Percentiles rank a stretch among this genome's conserved stretches.
phyloP scores from a whole-genome alignment of 2,113 vertebrate genomes.

The Paralichthys olivaceus region DNA sequence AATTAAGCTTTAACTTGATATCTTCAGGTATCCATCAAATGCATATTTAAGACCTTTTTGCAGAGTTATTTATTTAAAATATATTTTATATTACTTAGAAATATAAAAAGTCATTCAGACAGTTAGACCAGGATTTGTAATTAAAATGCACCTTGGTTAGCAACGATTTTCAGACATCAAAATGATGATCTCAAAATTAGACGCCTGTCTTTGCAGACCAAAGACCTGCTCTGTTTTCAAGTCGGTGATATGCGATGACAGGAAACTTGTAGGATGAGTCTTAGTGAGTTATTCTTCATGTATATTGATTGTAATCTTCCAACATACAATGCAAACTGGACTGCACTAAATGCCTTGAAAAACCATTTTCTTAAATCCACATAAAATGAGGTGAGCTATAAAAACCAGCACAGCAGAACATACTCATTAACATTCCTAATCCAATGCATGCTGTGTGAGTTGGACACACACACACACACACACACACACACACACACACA shows the following conservation, averaged over 20 bases:
- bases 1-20: no score
- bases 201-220: neutral
- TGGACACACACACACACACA: constrained; percentile 7
- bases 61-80: neutral
- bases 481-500: constrained; percentile 21
- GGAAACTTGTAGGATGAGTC: neutral
- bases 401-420: constrained; percentile 7
- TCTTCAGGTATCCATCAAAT: neutral
- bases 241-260: neutral
- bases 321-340: neutral
- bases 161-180: neutral
- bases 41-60: neutral
- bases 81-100: neutral
- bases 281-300: neutral
- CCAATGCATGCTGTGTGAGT: constrained; percentile 1
- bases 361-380: constrained; percentile 1
- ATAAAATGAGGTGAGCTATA: constrained; percentile 14
- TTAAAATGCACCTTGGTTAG: neutral
- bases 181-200: neutral
- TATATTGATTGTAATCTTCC: neutral
- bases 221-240: neutral
- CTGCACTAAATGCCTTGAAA: neutral
- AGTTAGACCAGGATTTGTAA: neutral
- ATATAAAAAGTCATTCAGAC: neutral
- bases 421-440: constrained; percentile 27